phyloP scores from a whole-genome alignment of 2,888 invertebrate genomes.

The Leucania comma region DNA sequence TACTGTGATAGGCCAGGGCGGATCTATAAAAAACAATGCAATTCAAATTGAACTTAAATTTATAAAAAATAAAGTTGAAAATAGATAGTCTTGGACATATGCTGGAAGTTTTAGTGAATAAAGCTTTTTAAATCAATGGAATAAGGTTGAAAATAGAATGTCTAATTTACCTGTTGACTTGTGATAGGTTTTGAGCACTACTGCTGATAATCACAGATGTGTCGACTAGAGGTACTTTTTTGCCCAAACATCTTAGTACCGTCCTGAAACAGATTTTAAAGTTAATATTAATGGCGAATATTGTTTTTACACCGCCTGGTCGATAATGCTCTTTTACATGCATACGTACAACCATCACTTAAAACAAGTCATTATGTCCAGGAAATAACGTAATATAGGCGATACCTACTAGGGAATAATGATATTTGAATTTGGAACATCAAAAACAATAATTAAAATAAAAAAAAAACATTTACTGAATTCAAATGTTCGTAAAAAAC shows the following conservation, averaged over 20 bases:
- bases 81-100: background rate
- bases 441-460: too few species aligned
- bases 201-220: slow-evolving; percentile 94
- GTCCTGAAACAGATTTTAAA: slow-evolving; percentile 90
- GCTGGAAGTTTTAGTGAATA: background rate
- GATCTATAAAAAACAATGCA: slow-evolving; percentile 88
- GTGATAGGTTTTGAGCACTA: slow-evolving; percentile 94
- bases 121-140: background rate
- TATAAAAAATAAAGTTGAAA: background rate
- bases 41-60: background rate
- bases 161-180: slow-evolving; percentile 83
- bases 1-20: slow-evolving; percentile 95
- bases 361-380: too few species aligned
- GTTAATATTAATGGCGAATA: background rate
- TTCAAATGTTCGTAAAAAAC: too few species aligned
- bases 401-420: too few species aligned
- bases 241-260: slow-evolving; percentile 94
- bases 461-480: too few species aligned
- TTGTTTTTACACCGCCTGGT: background rate
- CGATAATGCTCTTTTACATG: too few species aligned
- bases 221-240: slow-evolving; percentile 95
- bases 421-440: too few species aligned
- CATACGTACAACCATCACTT: too few species aligned
- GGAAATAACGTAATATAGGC: too few species aligned
- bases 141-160: slow-evolving; percentile 10